These are phyloP conservation scores for Tortricodes alternella DNA, from an alignment of 2,888 invertebrate species.

Conservation along the genomic window DNA sequence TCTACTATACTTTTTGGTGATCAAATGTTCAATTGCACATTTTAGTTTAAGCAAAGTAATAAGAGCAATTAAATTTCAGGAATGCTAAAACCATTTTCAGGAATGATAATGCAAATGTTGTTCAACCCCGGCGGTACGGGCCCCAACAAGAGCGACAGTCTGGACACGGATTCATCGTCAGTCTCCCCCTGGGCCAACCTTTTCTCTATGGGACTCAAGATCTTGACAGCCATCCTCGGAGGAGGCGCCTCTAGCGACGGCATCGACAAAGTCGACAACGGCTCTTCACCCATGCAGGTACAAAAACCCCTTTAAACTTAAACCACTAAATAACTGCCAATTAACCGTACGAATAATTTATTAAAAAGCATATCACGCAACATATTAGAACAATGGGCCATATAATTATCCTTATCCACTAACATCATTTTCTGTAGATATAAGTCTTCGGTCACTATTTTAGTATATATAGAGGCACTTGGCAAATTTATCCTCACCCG, in stretches of 20 bases:
- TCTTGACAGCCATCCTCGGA: slow-evolving; percentile 91
- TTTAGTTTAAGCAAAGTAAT: slow-evolving; percentile 17
- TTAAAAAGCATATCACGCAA: slow-evolving; percentile 25
- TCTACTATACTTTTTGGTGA: slow-evolving; percentile 6
- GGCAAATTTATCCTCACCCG: slow-evolving; percentile 66
- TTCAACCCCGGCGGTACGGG: slow-evolving; percentile 87
- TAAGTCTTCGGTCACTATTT: slow-evolving; percentile 53
- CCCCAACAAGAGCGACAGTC: slow-evolving; percentile 91
- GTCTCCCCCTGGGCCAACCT: slow-evolving; percentile 95
- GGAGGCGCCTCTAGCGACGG: slow-evolving; percentile 90
- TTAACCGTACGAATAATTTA: slow-evolving; percentile 32
- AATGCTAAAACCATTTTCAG: slow-evolving; percentile 51
- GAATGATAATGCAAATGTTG: slow-evolving; percentile 94
- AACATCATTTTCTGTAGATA: slow-evolving; percentile 74
- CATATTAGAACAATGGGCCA: slow-evolving; percentile 17
- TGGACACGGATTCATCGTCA: slow-evolving; percentile 86
- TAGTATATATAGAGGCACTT: slow-evolving; percentile 71
- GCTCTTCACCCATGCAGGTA: slow-evolving; percentile 95
- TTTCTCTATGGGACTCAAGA: slow-evolving; percentile 92
- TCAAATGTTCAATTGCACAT: not conserved
- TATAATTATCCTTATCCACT: slow-evolving; percentile 70
- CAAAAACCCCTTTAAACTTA: slow-evolving; percentile 27
- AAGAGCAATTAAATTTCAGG: slow-evolving; percentile 28
- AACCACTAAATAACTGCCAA: slow-evolving; percentile 32
- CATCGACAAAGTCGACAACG: slow-evolving; percentile 95